These are phyloP conservation scores for Megamerina dolium DNA, from an alignment of 2,888 invertebrate genomes.

Conservation along the genomic window DNA sequence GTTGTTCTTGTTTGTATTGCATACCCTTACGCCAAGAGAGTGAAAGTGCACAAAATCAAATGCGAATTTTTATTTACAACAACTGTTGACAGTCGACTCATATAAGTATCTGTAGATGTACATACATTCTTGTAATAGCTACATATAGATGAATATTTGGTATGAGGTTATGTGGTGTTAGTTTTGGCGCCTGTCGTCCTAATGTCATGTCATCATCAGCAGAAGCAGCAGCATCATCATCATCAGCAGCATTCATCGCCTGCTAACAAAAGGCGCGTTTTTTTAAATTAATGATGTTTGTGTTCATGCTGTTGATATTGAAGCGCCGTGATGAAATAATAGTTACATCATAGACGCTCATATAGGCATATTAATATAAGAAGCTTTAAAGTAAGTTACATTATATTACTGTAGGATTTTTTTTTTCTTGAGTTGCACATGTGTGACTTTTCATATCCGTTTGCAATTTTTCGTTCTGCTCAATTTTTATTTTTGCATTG, in stretches of 20 bases:
- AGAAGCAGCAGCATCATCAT: conserved; percentile 22
- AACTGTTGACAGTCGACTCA: conserved; percentile 28
- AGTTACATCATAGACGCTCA: too few relatives aligned
- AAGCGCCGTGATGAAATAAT: too few relatives aligned
- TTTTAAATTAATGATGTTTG: conserved; percentile 42
- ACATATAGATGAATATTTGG: too few relatives aligned
- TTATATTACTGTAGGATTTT: too few relatives aligned
- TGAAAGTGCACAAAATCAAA: conserved; percentile 14
- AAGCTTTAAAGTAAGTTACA: too few relatives aligned
- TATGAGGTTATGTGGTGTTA: background rate
- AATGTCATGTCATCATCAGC: background rate
- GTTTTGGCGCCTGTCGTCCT: conserved; percentile 16
- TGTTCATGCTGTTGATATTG: too few relatives aligned
- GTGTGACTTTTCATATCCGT: conserved; percentile 38
- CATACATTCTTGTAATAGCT: too few relatives aligned
- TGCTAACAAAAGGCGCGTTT: conserved; percentile 19
- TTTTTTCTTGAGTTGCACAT: too few relatives aligned
- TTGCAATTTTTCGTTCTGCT: conserved; percentile 31
- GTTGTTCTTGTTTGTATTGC: too few relatives aligned
- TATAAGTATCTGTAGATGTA: too few relatives aligned
- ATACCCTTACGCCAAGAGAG: too few relatives aligned
- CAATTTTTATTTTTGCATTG: background rate
- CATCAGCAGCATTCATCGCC: conserved; percentile 1
- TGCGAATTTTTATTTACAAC: conserved; percentile 3
- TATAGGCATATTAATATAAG: too few relatives aligned